Conservation (phyloP, 2,113 vertebrate genomes). For the Dascyllus trimaculatus region DNA sequence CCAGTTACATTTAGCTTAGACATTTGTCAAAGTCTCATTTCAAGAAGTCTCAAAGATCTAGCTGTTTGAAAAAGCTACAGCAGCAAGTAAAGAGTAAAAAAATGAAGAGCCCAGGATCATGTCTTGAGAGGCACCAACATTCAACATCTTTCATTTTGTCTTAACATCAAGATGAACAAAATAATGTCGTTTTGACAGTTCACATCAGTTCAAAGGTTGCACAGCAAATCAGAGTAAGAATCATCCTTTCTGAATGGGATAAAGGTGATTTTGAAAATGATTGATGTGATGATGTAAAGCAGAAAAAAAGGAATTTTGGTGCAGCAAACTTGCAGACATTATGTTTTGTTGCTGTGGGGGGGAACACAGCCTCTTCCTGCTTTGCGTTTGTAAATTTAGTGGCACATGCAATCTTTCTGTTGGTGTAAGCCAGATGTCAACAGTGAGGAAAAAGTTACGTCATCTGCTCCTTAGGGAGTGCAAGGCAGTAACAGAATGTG, state of each 20-base stretch:
- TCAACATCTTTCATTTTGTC: conserved; percentile 20
- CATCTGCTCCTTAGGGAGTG: conserved; percentile 32
- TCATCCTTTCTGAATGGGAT: conserved; percentile 56
- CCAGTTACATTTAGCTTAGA: conserved; percentile 11
- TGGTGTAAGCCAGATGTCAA: conserved; percentile 47
- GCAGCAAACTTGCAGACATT: conserved; percentile 21
- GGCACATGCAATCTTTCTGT: conserved; percentile 54
- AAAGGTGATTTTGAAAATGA: conserved; percentile 43
- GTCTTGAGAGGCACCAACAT: conserved; percentile 10
- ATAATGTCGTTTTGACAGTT: background rate
- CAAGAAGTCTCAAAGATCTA: conserved; percentile 51
- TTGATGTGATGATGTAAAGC: conserved; percentile 22
- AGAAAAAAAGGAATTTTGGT: conserved; percentile 1
- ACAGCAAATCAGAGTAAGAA: conserved; percentile 86
- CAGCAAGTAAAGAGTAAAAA: conserved; percentile 31
- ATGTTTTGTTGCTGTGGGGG: conserved; percentile 11
- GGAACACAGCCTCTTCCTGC: conserved; percentile 30
- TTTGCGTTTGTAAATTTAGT: conserved; percentile 38
- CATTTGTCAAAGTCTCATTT: conserved; percentile 36
- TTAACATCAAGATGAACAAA: conserved; percentile 14
- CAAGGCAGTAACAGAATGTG: conserved; percentile 41
- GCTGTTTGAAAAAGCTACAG: conserved; percentile 45
- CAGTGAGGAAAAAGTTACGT: conserved; percentile 31
- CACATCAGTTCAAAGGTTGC: conserved; percentile 63
- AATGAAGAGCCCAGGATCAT: conserved; percentile 12